Conservation (phyloP, 1,140 invertebrate species). For the Psilanteris sp. region DNA sequence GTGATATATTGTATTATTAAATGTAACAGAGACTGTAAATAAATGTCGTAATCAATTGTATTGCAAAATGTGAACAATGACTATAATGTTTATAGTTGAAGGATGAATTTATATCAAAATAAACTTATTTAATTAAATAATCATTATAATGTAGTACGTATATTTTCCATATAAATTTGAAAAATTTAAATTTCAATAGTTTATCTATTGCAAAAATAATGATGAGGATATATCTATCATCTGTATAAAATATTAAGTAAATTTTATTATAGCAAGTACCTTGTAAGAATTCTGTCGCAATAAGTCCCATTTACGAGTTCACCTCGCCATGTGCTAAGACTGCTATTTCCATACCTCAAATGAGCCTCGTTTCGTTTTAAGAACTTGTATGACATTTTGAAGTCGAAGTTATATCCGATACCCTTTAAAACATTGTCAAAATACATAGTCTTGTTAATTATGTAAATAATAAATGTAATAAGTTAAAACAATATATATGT, state of each 20-base stretch:
- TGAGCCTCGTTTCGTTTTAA: constrained; percentile 86
- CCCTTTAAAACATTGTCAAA: no score
- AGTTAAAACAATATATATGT: no score
- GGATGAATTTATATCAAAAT: no score
- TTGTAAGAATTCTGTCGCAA: constrained; percentile 88
- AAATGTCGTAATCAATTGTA: constrained; percentile 31
- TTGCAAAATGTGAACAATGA: no score
- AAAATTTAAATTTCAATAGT: not conserved
- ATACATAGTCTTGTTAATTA: no score
- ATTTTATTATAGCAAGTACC: constrained; percentile 80
- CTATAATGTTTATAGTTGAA: no score
- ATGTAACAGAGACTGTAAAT: constrained; percentile 30
- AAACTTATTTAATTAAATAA: no score
- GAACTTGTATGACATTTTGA: constrained; percentile 91
- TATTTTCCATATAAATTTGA: no score
- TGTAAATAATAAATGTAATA: no score
- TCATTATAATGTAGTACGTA: no score
- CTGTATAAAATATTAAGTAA: constrained; percentile 2
- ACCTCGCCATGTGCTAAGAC: constrained; percentile 85
- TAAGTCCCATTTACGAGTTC: constrained; percentile 86
- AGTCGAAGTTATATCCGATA: constrained; percentile 89
- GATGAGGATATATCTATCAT: not conserved
- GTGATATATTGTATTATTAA: constrained; percentile 34
- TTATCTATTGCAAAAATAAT: not conserved
- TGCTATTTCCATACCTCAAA: constrained; percentile 87